phyloP scores from a whole-genome alignment of 1,140 invertebrate genomes.

The Drosophila kurseongensis region DNA sequence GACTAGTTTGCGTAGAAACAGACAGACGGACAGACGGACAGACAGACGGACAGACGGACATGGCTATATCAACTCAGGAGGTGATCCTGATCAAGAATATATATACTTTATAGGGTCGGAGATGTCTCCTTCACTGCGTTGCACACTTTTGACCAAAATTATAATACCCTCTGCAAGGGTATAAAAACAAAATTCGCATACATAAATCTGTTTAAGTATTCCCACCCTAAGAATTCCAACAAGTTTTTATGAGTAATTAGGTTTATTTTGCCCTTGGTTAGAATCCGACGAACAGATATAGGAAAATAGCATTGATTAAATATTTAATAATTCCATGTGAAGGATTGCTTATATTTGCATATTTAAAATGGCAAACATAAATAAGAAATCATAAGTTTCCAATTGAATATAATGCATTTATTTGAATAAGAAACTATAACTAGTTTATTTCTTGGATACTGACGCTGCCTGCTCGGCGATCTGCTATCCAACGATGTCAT shows the following conservation, averaged over 20 bases:
- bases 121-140: no score
- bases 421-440: constrained; percentile 51
- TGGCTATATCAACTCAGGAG: no score
- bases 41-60: no score
- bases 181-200: no score
- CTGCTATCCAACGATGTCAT: constrained; percentile 36
- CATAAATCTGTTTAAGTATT: no score
- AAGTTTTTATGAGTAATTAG: background rate
- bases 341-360: background rate
- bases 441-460: constrained; percentile 49
- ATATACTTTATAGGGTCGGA: no score
- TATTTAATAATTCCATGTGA: background rate
- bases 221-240: background rate
- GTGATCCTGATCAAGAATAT: no score
- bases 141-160: no score
- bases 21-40: no score
- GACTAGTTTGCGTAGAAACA: no score
- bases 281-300: background rate
- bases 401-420: constrained; percentile 54
- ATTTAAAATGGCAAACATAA: background rate
- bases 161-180: no score
- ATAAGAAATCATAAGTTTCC: constrained; percentile 9
- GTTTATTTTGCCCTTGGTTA: background rate
- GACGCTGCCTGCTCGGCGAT: constrained; percentile 15
- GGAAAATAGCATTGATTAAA: background rate